Conservation (phyloP, 2,888 invertebrate genomes). For the Dryomyza anilis region DNA sequence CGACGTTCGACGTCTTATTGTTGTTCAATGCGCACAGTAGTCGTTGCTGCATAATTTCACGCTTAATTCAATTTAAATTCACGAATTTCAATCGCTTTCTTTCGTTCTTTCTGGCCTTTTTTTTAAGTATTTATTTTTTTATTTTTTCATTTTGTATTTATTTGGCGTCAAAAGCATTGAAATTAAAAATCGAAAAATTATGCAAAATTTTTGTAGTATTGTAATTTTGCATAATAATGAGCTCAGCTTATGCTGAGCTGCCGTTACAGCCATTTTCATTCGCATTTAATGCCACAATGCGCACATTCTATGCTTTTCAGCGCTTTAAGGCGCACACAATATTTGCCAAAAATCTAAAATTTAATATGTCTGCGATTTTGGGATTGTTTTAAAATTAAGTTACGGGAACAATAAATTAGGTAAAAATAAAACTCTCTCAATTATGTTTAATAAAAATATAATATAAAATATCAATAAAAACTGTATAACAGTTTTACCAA, state of each 20-base stretch:
- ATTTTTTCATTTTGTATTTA: not conserved
- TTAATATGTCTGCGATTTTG: too few species aligned
- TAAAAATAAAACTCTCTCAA: too few species aligned
- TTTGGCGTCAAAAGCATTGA: slow-evolving; percentile 9
- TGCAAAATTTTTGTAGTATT: not conserved
- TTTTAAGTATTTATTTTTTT: not conserved
- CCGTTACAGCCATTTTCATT: too few species aligned
- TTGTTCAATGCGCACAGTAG: not conserved
- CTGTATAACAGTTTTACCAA: too few species aligned
- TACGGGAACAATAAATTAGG: too few species aligned
- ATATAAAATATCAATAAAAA: too few species aligned
- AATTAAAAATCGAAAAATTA: slow-evolving; percentile 7
- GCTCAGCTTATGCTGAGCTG: not conserved
- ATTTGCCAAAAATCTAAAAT: too few species aligned
- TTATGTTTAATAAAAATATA: too few species aligned
- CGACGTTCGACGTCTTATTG: not conserved
- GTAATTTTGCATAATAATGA: not conserved
- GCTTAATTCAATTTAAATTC: slow-evolving; percentile 23
- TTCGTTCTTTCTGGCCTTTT: not conserved
- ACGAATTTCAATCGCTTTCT: slow-evolving; percentile 8
- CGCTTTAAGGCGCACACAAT: too few species aligned
- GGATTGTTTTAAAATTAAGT: too few species aligned
- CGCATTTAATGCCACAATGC: too few species aligned
- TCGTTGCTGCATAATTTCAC: slow-evolving; percentile 26
- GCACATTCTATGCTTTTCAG: too few species aligned